Conservation (phyloP, 2,797 vertebrate genomes). For the Mormyrus hasselquistii region DNA sequence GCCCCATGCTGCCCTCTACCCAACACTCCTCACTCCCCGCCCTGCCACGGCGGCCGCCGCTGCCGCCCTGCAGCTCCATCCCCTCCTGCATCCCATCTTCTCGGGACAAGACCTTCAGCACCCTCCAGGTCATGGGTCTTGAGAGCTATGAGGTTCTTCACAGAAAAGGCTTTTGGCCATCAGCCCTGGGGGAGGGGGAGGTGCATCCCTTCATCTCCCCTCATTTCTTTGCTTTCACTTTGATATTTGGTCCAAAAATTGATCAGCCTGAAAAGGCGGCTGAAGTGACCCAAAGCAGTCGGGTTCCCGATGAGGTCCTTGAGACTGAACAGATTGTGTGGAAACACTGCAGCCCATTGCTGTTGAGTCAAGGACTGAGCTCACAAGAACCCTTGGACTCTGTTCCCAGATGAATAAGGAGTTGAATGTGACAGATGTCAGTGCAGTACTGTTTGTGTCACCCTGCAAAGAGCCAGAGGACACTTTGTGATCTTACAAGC, state of each 20-base stretch:
- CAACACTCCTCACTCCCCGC: conserved; percentile 80
- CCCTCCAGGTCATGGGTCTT: conserved; percentile 93
- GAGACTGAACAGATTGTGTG: background rate
- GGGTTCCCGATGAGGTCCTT: background rate
- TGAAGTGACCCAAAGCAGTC: background rate
- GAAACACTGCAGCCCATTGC: background rate
- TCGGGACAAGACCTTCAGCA: conserved; percentile 99
- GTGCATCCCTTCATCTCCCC: background rate
- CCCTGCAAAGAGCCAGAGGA: conserved; percentile 29
- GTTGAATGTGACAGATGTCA: background rate
- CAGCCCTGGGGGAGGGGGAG: conserved; percentile 7
- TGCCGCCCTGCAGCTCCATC: conserved; percentile 90
- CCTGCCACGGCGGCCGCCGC: conserved; percentile 77
- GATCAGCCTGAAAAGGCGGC: background rate
- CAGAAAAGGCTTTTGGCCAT: conserved; percentile 28
- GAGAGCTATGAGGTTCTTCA: conserved; percentile 47
- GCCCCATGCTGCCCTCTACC: conserved; percentile 85
- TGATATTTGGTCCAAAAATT: background rate
- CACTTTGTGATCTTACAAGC: background rate
- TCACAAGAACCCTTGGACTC: background rate
- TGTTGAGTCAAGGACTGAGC: background rate
- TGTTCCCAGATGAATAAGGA: background rate
- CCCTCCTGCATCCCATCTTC: conserved; percentile 95
- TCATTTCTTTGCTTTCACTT: background rate
- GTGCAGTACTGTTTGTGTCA: conserved; percentile 31